Evolutionary conservation across 2,888 invertebrate genomes (phyloP).

Genomic region (Drosophila falleni): DNA sequence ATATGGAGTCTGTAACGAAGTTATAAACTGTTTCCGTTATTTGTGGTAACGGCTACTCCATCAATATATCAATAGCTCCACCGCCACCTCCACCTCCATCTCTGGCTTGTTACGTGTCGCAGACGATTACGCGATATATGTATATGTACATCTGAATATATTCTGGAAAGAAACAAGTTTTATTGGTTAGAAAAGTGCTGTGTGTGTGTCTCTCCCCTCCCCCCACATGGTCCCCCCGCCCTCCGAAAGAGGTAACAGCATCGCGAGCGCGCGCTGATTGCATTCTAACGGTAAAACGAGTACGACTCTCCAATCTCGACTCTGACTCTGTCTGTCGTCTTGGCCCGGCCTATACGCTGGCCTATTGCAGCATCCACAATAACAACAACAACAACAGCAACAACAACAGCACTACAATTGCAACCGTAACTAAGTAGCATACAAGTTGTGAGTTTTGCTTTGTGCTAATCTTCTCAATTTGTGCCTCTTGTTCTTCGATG

Average conservation of each 20-base stretch:
- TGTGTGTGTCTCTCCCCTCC: conserved; percentile 21
- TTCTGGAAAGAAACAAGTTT: conserved; percentile 74
- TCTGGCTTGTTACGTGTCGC: conserved; percentile 61
- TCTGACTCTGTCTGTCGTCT: conserved; percentile 31
- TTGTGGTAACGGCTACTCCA: conserved; percentile 36
- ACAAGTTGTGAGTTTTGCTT: conserved; percentile 58
- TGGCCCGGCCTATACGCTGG: conserved; percentile 58
- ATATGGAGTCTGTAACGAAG: conserved; percentile 16
- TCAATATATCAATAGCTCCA: conserved; percentile 13
- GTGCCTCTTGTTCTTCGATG: conserved; percentile 70
- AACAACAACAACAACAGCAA: conserved; percentile 36
- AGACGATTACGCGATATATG: conserved; percentile 71
- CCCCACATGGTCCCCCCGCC: not conserved
- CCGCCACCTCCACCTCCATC: conserved; percentile 14
- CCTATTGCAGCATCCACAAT: conserved; percentile 78
- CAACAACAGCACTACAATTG: conserved; percentile 56
- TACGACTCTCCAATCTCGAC: conserved; percentile 62
- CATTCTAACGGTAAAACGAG: conserved; percentile 85
- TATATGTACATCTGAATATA: conserved; percentile 2
- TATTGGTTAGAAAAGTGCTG: conserved; percentile 72
- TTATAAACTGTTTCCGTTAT: conserved; percentile 39
- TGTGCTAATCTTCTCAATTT: conserved; percentile 79
- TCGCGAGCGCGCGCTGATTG: conserved; percentile 82
- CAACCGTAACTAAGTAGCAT: conserved; percentile 65
- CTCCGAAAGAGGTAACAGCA: conserved; percentile 58